phyloP scores from a whole-genome alignment of 2,113 vertebrate genomes.

The Bos indicus region DNA sequence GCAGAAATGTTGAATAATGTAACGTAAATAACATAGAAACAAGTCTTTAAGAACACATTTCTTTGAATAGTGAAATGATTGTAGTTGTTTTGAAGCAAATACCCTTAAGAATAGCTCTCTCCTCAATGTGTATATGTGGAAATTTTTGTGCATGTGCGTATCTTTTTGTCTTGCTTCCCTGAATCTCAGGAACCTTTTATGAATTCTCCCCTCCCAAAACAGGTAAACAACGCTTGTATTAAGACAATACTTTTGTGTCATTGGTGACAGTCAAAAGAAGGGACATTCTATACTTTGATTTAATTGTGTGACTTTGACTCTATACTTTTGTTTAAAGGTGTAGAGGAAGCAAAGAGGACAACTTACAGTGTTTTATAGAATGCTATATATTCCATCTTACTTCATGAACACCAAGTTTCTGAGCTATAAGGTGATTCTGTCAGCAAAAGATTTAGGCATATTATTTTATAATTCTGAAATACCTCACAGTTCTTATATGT shows the following conservation, averaged over 20 bases:
- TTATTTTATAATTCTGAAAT: slow-evolving; percentile 19
- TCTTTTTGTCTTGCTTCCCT: background rate
- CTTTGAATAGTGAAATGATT: background rate
- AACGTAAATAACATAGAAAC: background rate
- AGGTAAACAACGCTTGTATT: background rate
- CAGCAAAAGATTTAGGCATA: background rate
- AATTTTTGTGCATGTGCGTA: background rate
- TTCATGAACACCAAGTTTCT: background rate
- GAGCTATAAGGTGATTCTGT: background rate
- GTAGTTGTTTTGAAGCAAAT: background rate
- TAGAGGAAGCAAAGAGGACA: background rate
- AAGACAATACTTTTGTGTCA: background rate
- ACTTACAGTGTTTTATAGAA: background rate
- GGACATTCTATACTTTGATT: background rate
- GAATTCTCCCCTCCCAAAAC: background rate
- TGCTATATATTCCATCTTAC: background rate
- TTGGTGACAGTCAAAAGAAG: background rate
- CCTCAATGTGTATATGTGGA: background rate
- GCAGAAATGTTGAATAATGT: background rate
- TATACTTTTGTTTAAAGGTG: background rate
- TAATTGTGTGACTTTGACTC: background rate
- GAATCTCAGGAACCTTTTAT: background rate
- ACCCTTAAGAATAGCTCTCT: background rate
- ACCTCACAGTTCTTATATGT: background rate
- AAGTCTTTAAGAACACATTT: background rate